phyloP scores from a whole-genome alignment of 2,797 vertebrate genomes.

The Melanotaenia pygmaea region DNA sequence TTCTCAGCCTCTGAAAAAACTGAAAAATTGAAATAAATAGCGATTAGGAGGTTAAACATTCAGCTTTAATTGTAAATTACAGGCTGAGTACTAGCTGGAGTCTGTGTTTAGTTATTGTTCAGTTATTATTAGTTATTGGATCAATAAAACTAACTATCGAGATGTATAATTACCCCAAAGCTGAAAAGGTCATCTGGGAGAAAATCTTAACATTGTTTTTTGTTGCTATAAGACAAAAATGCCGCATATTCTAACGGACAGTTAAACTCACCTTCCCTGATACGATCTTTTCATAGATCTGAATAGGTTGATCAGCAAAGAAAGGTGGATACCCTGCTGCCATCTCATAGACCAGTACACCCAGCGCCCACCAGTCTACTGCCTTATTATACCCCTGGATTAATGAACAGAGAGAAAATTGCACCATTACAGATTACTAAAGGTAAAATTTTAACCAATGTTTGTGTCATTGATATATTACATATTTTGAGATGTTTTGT shows the following conservation, averaged over 20 bases:
- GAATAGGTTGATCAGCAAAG: conserved; percentile 94
- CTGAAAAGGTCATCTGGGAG: background rate
- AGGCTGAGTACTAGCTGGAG: no score
- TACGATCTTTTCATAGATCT: conserved; percentile 95
- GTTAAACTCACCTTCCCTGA: conserved; percentile 88
- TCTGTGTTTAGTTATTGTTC: no score
- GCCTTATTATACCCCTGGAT: conserved; percentile 92
- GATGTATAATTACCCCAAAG: background rate
- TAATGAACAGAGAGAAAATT: background rate
- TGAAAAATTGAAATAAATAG: background rate
- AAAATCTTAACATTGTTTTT: background rate
- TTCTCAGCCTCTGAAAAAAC: background rate
- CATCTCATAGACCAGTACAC: conserved; percentile 96
- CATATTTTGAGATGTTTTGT: background rate
- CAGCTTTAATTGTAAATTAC: background rate
- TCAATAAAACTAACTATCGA: background rate
- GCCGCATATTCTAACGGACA: background rate
- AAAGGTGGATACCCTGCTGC: conserved; percentile 94
- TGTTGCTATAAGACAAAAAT: background rate
- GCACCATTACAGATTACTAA: background rate
- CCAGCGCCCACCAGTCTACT: conserved; percentile 94
- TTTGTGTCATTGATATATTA: background rate
- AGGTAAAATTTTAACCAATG: background rate
- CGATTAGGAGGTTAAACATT: background rate
- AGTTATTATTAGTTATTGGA: no score